Base-by-base conservation (phyloP, 2,888 invertebrate genomes). In the Folsomia candida region DNA sequence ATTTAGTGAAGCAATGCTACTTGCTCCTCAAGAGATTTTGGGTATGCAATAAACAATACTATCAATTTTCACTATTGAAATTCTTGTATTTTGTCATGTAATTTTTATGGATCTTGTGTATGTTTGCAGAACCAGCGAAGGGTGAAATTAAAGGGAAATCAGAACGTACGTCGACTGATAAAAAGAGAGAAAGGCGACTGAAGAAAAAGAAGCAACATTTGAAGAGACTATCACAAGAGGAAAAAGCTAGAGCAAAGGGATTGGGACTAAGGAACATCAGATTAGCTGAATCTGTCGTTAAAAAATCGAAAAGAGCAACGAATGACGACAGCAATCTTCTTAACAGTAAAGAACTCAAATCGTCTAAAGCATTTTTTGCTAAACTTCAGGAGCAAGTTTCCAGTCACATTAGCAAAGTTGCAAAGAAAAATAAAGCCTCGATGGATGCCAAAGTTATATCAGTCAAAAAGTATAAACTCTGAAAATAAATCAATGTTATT, bases 21-120 rank as follows among this genome's bases (percentile, higher is more conserved):
- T 97, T 75, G 97, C 97, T 22, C 97, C 98, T 0, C 93, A 97
- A 84, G 97, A 98, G 87, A 86, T 97, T 1, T 89, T 88, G 83
- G 87, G 87, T 86, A 86, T 85, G 80, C 72, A 11, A n/a, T n/a
- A 6, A 72, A 73, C 25, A 72, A 65, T 57, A 24, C 27, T 61
- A 65, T 51, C 27, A 76, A 18, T 84, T 61, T 60, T 54, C 20
- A 25, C 24, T 11, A 65, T 51, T 54, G 18, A n/a, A 51, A 29
- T 25, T 37, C 29, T 47, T 60, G 25, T 25, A 28, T 27, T 27
- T 59, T 26, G 25, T 69, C 51, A n/a, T n/a, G n/a, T n/a, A n/a
- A n/a, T n/a, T n/a, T 26, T 62, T 54, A 58, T 28, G 18, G 25
- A 57, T 22, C 4, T n/a, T n/a, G n/a, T 54, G 14, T 54, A 24